Percentiles rank a stretch among this genome's conserved stretches.
Conservation (phyloP, 92 coral and sea anemone species). For the Metridium senile region DNA sequence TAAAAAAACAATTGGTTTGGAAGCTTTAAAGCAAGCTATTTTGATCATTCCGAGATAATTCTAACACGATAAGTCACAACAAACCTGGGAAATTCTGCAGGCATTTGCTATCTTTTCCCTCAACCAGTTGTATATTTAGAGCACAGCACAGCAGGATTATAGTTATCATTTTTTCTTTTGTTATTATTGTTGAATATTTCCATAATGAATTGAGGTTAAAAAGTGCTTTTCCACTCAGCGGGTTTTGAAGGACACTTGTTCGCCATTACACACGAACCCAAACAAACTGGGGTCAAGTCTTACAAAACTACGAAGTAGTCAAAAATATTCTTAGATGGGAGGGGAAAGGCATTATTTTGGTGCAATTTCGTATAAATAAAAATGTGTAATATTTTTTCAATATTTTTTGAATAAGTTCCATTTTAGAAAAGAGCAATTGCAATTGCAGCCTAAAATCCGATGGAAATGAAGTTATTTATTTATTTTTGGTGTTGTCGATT, state of each 20-base stretch:
- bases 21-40: not conserved
- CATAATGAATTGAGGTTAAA: slow-evolving; percentile 18
- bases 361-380: no score
- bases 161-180: slow-evolving; percentile 17
- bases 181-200: slow-evolving; percentile 1
- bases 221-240: not conserved
- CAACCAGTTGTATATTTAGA: not conserved
- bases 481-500: no score
- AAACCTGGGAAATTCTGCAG: slow-evolving; percentile 22
- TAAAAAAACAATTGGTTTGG: not conserved
- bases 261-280: slow-evolving; percentile 37
- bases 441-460: no score
- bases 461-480: no score
- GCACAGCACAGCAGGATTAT: not conserved
- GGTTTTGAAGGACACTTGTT: slow-evolving; percentile 22
- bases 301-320: no score
- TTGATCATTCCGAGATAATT: not conserved
- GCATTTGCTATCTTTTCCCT: slow-evolving; percentile 11
- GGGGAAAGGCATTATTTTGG: no score
- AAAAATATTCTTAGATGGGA: no score
- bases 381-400: no score
- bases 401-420: no score
- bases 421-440: no score
- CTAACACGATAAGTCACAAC: not conserved
- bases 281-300: slow-evolving; percentile 25